These are phyloP conservation scores for Entomobrya multifasciata DNA, from an alignment of 2,888 invertebrate species.

Conservation along the genomic window DNA sequence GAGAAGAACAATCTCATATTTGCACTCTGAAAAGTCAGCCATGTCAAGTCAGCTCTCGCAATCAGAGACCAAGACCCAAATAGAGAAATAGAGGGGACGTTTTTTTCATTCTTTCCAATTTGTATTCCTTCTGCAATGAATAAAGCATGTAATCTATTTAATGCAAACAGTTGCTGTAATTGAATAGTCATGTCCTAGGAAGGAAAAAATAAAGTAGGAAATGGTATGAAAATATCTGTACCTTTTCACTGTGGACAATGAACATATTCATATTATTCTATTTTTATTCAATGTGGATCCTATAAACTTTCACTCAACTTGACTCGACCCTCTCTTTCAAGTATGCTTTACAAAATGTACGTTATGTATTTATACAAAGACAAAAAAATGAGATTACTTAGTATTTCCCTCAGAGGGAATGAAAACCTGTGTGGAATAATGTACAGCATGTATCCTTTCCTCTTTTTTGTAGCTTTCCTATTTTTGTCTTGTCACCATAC, in stretches of 20 bases:
- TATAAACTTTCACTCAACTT: slow-evolving; percentile 3
- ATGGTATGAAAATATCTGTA: slow-evolving; percentile 27
- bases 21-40: too few relatives aligned
- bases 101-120: slow-evolving; percentile 38
- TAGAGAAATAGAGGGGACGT: not conserved
- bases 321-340: not conserved
- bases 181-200: slow-evolving; percentile 60
- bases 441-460: slow-evolving; percentile 1
- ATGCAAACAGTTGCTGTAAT: slow-evolving; percentile 56
- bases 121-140: slow-evolving; percentile 47
- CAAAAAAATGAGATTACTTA: slow-evolving; percentile 33
- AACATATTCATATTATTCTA: slow-evolving; percentile 1
- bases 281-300: not conserved
- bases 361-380: slow-evolving; percentile 14
- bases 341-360: too few relatives aligned
- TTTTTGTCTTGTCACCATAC: not conserved
- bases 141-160: slow-evolving; percentile 57
- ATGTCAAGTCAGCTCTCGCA: not conserved
- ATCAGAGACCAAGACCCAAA: not conserved
- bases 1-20: slow-evolving; percentile 19
- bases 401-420: not conserved
- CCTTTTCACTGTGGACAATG: not conserved
- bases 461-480: not conserved
- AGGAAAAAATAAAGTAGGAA: slow-evolving; percentile 44
- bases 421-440: slow-evolving; percentile 16